Percentiles rank a stretch among this genome's conserved stretches.
Conservation (phyloP, 2,113 vertebrate species). For the Rattus norvegicus region GRCr8 NC_086022.1:144127001-144127500, state of each 20-base stretch:
- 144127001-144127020: background rate
- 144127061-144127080: background rate
- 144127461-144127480: background rate
- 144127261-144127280: background rate
- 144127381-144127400: background rate
- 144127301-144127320: background rate
- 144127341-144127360: background rate
- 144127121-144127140: background rate
- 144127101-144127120: background rate
- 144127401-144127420: background rate
- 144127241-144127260: background rate
- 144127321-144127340: background rate
- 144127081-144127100: background rate
- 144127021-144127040: background rate
- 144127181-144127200: background rate
- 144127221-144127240: background rate
- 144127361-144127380: background rate
- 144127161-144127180: background rate
- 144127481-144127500: background rate
- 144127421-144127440: background rate
- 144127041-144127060: background rate
- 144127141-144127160: background rate
- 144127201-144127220: background rate
- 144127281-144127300: background rate
- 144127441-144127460: background rate